Conservation (phyloP, 2,797 vertebrate species). For the Nyctibius grandis region DNA sequence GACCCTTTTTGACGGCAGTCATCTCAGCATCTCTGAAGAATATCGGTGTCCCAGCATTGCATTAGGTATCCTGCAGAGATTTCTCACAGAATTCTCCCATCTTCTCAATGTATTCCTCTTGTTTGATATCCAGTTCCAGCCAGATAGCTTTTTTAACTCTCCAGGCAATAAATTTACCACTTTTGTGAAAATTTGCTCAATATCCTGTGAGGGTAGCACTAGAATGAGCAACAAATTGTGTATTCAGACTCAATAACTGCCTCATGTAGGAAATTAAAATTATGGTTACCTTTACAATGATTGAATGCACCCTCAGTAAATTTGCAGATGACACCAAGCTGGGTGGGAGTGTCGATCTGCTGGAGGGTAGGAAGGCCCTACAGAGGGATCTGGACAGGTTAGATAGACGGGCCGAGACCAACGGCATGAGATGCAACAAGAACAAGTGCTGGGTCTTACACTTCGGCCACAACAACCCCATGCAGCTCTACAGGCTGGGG, state of each 20-base stretch:
- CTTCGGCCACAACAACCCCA: too few relatives aligned
- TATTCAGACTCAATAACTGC: background rate
- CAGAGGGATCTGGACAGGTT: too few relatives aligned
- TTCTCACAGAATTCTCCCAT: background rate
- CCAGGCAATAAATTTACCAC: background rate
- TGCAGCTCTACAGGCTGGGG: too few relatives aligned
- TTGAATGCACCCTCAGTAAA: too few relatives aligned
- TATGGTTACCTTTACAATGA: background rate
- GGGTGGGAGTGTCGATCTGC: too few relatives aligned
- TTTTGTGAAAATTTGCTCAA: background rate
- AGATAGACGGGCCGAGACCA: too few relatives aligned
- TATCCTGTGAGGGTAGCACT: background rate
- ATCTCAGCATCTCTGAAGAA: background rate
- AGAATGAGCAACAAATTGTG: background rate
- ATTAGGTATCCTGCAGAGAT: background rate
- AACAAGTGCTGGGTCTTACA: too few relatives aligned
- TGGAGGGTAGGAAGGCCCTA: too few relatives aligned
- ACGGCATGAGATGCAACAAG: too few relatives aligned
- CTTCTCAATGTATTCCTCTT: background rate
- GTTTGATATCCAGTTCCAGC: background rate
- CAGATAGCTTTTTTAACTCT: background rate
- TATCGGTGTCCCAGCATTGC: background rate
- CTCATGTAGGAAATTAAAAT: conserved; percentile 2
- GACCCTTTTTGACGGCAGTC: background rate
- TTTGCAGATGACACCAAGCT: too few relatives aligned